These are phyloP conservation scores for Lycopodina hypogea DNA, from an alignment of 37 sponge, comb jelly and placozoan species.

Conservation along the genomic window DNA sequence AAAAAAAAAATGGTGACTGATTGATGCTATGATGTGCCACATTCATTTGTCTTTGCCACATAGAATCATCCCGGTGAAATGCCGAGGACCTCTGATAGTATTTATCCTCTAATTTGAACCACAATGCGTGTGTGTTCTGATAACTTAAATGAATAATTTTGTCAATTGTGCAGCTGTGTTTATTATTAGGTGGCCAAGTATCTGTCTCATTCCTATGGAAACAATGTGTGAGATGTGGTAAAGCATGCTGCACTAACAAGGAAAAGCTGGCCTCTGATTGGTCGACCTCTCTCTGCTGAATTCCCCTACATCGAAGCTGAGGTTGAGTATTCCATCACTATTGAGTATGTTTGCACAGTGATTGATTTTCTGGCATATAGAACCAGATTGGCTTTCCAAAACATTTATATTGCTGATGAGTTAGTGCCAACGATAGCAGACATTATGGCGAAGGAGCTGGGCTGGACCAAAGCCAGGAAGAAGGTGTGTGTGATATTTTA, in stretches of 20 bases:
- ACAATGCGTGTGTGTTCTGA: background rate
- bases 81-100: too few relatives aligned
- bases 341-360: constrained; percentile 90
- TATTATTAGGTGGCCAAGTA: constrained; percentile 80
- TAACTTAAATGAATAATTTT: too few relatives aligned
- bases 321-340: constrained; percentile 84
- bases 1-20: too few relatives aligned
- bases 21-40: too few relatives aligned
- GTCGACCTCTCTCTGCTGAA: constrained; percentile 76
- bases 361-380: constrained; percentile 89
- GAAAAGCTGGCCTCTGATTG: constrained; percentile 90
- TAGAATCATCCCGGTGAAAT: too few relatives aligned
- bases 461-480: constrained; percentile 79
- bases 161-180: background rate
- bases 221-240: constrained; percentile 89
- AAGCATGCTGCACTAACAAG: constrained; percentile 88
- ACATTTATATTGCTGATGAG: constrained; percentile 93
- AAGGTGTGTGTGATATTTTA: constrained; percentile 3
- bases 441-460: constrained; percentile 90
- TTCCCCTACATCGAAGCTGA: constrained; percentile 99
- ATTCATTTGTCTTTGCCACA: too few relatives aligned
- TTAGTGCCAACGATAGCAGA: constrained; percentile 84
- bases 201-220: constrained; percentile 87
- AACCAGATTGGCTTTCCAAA: constrained; percentile 94
- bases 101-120: background rate